Evolutionary conservation across 1,140 invertebrate genomes (phyloP), one percentile per base, ranked within the genome.

Genomic region (Neotoxoptera formosana): DNA sequence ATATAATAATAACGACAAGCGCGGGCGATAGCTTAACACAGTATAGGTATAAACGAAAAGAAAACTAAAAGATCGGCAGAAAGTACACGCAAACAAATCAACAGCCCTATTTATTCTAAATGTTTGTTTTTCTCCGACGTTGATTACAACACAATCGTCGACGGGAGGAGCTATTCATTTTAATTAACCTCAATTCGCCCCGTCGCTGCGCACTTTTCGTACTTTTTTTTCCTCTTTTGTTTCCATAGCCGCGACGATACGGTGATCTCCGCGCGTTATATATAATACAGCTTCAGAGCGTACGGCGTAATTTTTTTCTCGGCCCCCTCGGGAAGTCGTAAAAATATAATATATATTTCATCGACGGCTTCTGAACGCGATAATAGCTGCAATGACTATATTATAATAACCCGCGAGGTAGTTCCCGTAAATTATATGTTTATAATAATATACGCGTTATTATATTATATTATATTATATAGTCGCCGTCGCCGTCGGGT

Each of bases 71-170:
- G 9, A 30, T 67, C 8, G 8, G 17, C 11, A n/a, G 41, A 47
- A 47, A 86, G 47, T 25, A 86, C 21, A 47, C 14, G 41, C 41
- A 25, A 89, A 89, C 34, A 89, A 34, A 89, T 88, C 45, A 88
- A 88, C 47, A 88, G 17, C 53, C 8, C 7, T 87, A 14, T 34
- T 36, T 53, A 23, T 21, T 89, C 2, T 23, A 21, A 89, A 34
- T 36, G n/a, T 53, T 25, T n/a, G 34, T 53, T 89, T n/a, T 89
- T 36, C 48, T 21, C 48, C n/a, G n/a, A 34, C 53, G 48, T 89
- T 89, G n/a, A 88, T 51, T 88, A 88, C 86, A n/a, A 76, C n/a
- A 76, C n/a, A 76, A 76, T 20, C 14, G 20, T 88, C 45, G 47
- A 51, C 23, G 47, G 21, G 8, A 89, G 21, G 8, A 89, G 47